Evolutionary conservation across 2,888 invertebrate species (phyloP).

Genomic region (Amphipoea lucens): DNA sequence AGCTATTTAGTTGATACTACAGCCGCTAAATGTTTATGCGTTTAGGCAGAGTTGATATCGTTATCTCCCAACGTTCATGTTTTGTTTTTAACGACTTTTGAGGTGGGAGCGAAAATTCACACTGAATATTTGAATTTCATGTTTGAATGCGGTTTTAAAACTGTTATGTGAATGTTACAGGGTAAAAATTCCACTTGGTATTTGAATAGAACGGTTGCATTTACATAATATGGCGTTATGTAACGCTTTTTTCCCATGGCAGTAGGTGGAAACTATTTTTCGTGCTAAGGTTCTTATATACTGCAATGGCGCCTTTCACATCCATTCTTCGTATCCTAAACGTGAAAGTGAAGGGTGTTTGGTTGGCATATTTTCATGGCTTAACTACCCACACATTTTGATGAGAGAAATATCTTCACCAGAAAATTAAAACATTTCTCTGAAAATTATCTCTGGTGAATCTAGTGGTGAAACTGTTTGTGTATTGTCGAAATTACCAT

Average conservation of each 20-base stretch:
- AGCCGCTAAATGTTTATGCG: slow-evolving; percentile 67
- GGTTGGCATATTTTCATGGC: not conserved
- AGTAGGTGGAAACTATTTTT: not conserved
- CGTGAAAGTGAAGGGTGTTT: not conserved
- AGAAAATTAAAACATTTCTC: not conserved
- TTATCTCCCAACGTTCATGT: slow-evolving; percentile 56
- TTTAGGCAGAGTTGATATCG: slow-evolving; percentile 60
- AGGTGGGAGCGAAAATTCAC: slow-evolving; percentile 48
- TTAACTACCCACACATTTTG: not conserved
- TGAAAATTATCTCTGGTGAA: not conserved
- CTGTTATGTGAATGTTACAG: slow-evolving; percentile 41
- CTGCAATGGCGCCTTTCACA: not conserved
- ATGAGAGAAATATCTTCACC: not conserved
- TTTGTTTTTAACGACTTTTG: slow-evolving; percentile 58
- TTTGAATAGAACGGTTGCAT: slow-evolving; percentile 41
- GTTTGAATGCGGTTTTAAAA: slow-evolving; percentile 43
- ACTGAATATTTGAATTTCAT: slow-evolving; percentile 40
- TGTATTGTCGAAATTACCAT: too few species aligned
- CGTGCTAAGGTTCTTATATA: not conserved
- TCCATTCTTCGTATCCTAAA: not conserved
- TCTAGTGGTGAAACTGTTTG: not conserved
- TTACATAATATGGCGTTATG: slow-evolving; percentile 31
- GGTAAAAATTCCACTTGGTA: slow-evolving; percentile 55
- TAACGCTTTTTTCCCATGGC: not conserved
- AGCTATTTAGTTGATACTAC: slow-evolving; percentile 69